Conservation (phyloP, 1,140 invertebrate genomes). For the Euura saliciscinereae region DNA sequence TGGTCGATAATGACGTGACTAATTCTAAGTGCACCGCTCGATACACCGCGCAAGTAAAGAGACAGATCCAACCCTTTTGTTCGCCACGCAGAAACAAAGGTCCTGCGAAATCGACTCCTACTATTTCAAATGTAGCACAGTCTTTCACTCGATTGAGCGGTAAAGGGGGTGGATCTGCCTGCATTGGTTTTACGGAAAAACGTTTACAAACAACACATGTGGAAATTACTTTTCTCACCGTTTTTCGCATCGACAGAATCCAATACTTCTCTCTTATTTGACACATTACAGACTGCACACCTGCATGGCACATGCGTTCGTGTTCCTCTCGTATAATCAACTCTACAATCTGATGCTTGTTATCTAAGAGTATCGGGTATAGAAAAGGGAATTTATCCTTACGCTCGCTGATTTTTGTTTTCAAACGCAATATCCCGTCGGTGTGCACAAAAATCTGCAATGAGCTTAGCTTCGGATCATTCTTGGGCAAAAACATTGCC, state of each 20-base stretch:
- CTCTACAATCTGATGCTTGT: slow-evolving; percentile 13
- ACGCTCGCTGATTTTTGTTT: slow-evolving; percentile 10
- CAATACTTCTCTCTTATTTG: slow-evolving; percentile 36
- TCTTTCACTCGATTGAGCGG: slow-evolving; percentile 29
- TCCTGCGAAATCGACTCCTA: slow-evolving; percentile 19
- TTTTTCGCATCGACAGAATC: slow-evolving; percentile 33
- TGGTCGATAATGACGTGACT: slow-evolving; percentile 28
- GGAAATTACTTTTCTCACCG: slow-evolving; percentile 31
- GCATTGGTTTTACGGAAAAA: slow-evolving; percentile 31
- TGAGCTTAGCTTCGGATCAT: slow-evolving; percentile 23
- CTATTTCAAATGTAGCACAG: slow-evolving; percentile 27
- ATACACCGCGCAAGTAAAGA: slow-evolving; percentile 39
- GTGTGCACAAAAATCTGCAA: slow-evolving; percentile 22
- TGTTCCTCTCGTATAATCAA: slow-evolving; percentile 20
- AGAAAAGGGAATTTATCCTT: slow-evolving; percentile 6
- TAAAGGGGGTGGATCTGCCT: slow-evolving; percentile 29
- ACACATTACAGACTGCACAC: slow-evolving; percentile 18
- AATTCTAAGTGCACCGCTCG: slow-evolving; percentile 39
- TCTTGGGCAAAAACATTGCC: slow-evolving; percentile 19
- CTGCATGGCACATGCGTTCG: slow-evolving; percentile 18
- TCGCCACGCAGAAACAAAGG: slow-evolving; percentile 26
- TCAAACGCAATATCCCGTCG: background rate
- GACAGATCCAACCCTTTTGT: slow-evolving; percentile 33
- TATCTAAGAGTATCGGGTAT: slow-evolving; percentile 24
- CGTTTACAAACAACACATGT: slow-evolving; percentile 39